phyloP scores from a whole-genome alignment of 2,797 vertebrate genomes.

The Catharus ustulatus region DNA sequence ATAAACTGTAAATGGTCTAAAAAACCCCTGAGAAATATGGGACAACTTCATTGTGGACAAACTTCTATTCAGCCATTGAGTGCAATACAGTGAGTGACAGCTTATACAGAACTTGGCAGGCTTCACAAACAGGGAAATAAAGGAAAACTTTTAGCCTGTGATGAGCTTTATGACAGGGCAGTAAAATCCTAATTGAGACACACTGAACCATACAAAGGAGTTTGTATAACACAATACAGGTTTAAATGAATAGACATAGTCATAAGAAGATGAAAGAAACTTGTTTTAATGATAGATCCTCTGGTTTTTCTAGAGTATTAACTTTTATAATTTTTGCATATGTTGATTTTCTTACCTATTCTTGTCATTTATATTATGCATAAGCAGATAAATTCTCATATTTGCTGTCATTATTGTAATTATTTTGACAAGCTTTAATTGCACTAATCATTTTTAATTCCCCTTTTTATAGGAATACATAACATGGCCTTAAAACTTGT shows the following conservation, averaged over 20 bases:
- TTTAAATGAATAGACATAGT: conserved; percentile 43
- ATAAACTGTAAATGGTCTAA: conserved; percentile 19
- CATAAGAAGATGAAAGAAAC: conserved; percentile 30
- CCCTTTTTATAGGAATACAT: not conserved
- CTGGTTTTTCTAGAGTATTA: not conserved
- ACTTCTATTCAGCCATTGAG: conserved; percentile 51
- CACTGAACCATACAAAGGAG: conserved; percentile 22
- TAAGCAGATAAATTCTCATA: not conserved
- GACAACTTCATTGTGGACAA: conserved; percentile 61
- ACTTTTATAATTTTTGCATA: not conserved
- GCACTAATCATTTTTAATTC: not conserved
- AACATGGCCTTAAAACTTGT: not conserved
- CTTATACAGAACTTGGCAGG: conserved; percentile 45
- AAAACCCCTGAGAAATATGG: conserved; percentile 44
- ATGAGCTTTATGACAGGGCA: conserved; percentile 60
- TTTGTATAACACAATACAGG: not conserved
- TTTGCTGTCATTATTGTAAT: not conserved
- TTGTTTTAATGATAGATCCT: not conserved
- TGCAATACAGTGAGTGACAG: conserved; percentile 38
- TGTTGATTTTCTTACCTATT: conserved; percentile 19
- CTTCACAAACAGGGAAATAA: conserved; percentile 60
- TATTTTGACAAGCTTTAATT: conserved; percentile 41
- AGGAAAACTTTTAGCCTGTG: conserved; percentile 55
- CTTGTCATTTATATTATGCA: not conserved
- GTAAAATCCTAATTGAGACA: conserved; percentile 65